These are phyloP conservation scores for Tretioscincus oriximinensis DNA, from an alignment of 2,113 vertebrate species.

Conservation along the genomic window DNA sequence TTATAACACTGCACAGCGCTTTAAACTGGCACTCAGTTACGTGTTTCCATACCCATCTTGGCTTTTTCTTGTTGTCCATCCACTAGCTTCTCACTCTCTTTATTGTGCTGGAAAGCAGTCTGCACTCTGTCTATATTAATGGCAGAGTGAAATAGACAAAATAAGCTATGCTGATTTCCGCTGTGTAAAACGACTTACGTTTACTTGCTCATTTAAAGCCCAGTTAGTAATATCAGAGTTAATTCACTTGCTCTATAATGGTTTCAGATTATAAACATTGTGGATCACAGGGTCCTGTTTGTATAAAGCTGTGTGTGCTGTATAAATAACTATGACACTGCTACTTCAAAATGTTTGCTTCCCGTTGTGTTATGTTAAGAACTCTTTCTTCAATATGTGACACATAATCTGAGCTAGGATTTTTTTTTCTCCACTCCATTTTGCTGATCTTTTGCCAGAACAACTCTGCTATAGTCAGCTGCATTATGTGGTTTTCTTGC, in stretches of 20 bases:
- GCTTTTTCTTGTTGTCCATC: too few species aligned
- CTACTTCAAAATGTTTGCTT: slow-evolving; percentile 4
- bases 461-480: neutral
- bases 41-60: too few species aligned
- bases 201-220: neutral
- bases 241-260: slow-evolving; percentile 4
- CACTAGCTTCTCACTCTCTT: too few species aligned
- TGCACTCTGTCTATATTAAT: neutral
- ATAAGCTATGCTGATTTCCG: neutral
- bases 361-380: slow-evolving; percentile 12
- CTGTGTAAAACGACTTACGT: neutral
- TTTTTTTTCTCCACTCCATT: neutral
- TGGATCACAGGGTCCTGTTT: neutral
- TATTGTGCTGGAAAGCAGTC: too few species aligned
- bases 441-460: accelerated
- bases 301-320: neutral
- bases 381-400: neutral
- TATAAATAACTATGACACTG: slow-evolving; percentile 11
- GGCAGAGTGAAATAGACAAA: neutral
- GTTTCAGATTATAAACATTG: slow-evolving; percentile 4
- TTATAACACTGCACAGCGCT: too few species aligned
- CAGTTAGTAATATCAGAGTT: neutral
- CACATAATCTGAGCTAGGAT: neutral
- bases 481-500: neutral
- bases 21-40: too few species aligned